Evolutionary conservation across 2,888 invertebrate species (phyloP), one percentile per base, ranked within the genome.

Genomic region (Punctoribates punctum): DNA sequence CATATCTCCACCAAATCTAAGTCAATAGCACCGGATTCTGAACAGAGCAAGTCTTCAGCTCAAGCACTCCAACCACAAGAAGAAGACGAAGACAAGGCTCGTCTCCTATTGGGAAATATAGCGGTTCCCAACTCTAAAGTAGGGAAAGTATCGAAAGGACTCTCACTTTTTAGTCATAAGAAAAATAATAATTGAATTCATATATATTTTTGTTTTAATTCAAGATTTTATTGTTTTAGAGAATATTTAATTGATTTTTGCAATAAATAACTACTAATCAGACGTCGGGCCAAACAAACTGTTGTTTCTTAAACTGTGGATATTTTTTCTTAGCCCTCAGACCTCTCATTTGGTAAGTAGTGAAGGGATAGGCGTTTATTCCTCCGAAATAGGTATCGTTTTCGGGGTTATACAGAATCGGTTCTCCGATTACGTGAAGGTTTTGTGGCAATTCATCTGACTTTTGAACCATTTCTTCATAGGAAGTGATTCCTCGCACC

Each of bases 401-500:
- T 23, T 90, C 90, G 79, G 94, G 93, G 85, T 94, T 88, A 84
- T 94, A 96, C 76, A 94, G 86, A 62, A 90, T 83, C 83, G 92
- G 91, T 70, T 96, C 90, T 77, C 88, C 86, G 82, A 92, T 90
- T 4, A 96, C 87, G 83, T 95, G 90, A 34, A 97, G 84, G 86
- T 97, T 97, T 81, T 90, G 89, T 0, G 96, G 96, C 73, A 96
- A 84, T 42, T 93, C 89, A 82, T 88, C 87, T 78, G 87, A 88
- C 17, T 77, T 74, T 13, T 75, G 20, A 13, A 78, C 74, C 81
- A 94, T 82, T 46, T 88, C 87, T 80, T 94, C 94, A 81, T 89
- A 88, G 20, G 94, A 93, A 25, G 90, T 88, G 4, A 85, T 86
- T 0, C 88, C 88, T 79, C 88, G 87, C 1, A 94, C 88, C 23